These are phyloP conservation scores for Stigmatopora argus DNA, from an alignment of 2,113 vertebrate genomes.

Conservation along the genomic window DNA sequence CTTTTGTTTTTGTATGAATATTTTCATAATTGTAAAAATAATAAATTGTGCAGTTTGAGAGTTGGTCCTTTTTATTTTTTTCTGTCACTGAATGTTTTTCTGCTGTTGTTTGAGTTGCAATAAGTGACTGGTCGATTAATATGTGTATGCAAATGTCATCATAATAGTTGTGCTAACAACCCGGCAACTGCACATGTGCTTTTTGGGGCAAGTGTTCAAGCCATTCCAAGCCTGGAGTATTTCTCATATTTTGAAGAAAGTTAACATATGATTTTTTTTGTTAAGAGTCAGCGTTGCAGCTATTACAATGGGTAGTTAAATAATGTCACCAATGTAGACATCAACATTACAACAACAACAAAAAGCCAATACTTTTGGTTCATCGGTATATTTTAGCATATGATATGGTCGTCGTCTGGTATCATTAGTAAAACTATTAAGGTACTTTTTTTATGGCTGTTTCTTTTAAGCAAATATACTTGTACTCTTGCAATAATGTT, in stretches of 20 bases:
- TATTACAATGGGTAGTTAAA: too few relatives aligned
- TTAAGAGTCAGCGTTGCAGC: too few relatives aligned
- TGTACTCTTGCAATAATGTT: too few relatives aligned
- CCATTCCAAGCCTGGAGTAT: not conserved
- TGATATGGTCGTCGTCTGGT: too few relatives aligned
- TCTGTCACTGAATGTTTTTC: not conserved
- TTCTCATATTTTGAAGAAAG: too few relatives aligned
- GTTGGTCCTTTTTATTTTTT: not conserved
- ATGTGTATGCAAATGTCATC: not conserved
- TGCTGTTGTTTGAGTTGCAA: not conserved
- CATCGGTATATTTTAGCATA: too few relatives aligned
- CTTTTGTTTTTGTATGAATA: constrained; percentile 87
- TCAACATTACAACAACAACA: too few relatives aligned
- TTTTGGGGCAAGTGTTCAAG: not conserved
- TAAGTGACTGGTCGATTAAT: not conserved
- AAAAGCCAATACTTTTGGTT: too few relatives aligned
- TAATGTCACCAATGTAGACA: too few relatives aligned
- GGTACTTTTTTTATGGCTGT: not conserved
- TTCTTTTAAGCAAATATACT: not conserved
- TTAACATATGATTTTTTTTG: too few relatives aligned
- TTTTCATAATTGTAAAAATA: constrained; percentile 91
- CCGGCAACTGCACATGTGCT: not conserved
- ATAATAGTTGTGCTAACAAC: not conserved
- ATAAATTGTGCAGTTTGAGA: constrained; percentile 78
- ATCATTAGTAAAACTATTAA: too few relatives aligned